These are phyloP conservation scores for Heliconius erato DNA, from an alignment of 2,888 invertebrate genomes.

Conservation along the genomic window DNA sequence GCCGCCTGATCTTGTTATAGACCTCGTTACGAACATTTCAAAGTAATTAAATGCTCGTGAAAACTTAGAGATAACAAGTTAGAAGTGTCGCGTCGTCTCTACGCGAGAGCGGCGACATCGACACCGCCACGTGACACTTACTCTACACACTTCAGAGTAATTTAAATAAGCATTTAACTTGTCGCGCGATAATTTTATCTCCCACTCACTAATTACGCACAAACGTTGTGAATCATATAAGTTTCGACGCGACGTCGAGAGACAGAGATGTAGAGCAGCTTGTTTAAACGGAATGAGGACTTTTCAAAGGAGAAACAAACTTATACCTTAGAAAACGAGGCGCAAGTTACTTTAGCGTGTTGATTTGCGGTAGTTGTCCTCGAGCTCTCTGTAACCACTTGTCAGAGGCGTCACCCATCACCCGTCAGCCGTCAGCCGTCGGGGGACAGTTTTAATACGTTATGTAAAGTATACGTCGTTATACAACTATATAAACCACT, in stretches of 20 bases:
- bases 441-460: conserved; percentile 16
- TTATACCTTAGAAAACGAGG: conserved; percentile 12
- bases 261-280: conserved; percentile 26
- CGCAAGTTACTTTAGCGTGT: not conserved
- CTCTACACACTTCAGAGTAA: conserved; percentile 11
- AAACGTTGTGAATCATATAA: conserved; percentile 35
- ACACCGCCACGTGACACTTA: not conserved
- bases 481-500: conserved; percentile 6
- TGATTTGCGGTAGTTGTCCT: not conserved
- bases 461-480: conserved; percentile 9
- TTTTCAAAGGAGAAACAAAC: conserved; percentile 1
- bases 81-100: not conserved
- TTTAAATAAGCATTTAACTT: conserved; percentile 28
- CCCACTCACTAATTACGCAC: conserved; percentile 33
- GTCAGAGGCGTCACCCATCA: conserved; percentile 8
- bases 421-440: not conserved
- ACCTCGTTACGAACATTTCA: conserved; percentile 11
- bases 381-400: conserved; percentile 26
- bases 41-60: conserved; percentile 11
- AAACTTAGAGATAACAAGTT: conserved; percentile 6
- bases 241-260: conserved; percentile 39
- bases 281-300: conserved; percentile 34
- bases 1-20: not conserved
- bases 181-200: conserved; percentile 24
- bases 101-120: not conserved